Conservation (phyloP, 2,888 invertebrate species). For the Habrosyne pyritoides region DNA sequence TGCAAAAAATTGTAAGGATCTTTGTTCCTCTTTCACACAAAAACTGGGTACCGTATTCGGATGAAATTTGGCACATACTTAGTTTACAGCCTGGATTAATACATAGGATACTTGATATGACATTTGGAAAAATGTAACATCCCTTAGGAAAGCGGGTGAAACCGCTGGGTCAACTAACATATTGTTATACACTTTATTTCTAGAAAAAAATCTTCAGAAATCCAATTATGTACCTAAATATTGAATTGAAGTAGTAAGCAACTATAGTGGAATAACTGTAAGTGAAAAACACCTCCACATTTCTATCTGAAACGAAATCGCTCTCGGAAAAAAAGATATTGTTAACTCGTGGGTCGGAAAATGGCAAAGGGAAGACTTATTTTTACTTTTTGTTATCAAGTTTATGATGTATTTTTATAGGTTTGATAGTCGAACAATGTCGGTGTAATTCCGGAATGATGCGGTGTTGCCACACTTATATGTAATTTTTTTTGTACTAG, state of each 20-base stretch:
- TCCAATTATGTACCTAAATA: background rate
- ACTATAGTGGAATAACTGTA: background rate
- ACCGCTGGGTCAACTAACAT: no score
- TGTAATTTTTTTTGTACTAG: background rate
- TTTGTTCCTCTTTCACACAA: no score
- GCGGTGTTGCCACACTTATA: background rate
- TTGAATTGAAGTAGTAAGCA: background rate
- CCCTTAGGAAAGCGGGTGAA: no score
- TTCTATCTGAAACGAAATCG: background rate
- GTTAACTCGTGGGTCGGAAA: conserved; percentile 9
- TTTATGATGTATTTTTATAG: conserved; percentile 22
- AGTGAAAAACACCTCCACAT: background rate
- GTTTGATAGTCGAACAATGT: conserved; percentile 13
- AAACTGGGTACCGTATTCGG: no score
- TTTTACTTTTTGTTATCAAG: conserved; percentile 18
- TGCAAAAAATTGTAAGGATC: no score
- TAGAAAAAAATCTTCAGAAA: background rate
- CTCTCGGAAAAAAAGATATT: background rate
- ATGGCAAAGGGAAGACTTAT: conserved; percentile 15
- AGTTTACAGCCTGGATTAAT: no score
- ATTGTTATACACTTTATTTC: no score
- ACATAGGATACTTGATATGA: no score
- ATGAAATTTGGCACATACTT: no score
- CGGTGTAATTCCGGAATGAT: background rate
- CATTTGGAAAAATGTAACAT: no score